Base-by-base conservation (phyloP, 1,140 invertebrate species). In the Nilaparvata lugens region DNA sequence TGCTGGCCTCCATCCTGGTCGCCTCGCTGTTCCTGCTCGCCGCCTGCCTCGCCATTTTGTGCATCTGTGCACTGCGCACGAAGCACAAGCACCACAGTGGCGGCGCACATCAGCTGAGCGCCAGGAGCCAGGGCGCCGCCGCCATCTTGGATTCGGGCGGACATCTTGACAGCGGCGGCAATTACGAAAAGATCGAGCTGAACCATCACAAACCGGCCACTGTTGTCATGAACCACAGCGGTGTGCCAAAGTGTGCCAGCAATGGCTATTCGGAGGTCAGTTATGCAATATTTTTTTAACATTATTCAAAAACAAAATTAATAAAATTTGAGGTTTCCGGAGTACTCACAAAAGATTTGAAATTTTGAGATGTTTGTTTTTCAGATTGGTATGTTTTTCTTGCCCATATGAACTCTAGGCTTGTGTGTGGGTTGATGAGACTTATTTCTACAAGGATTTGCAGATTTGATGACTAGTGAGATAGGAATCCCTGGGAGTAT, bases 171-270 rank as follows among this genome's bases (percentile, higher is more conserved):
- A 11, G 18, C 59, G 64, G 21, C 58, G 83, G 86, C 65, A 85
- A 78, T 71, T 86, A 86, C 67, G 86, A 87, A 70, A 88, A 88
- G 74, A 87, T 88, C 61, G 85, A 87, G 68, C 79, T 85, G 75
- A 83, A 80, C 71, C 31, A 35, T 35, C 78, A 80, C 64, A 78
- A 78, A 63, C 24, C 23, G 28, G n/a, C 42, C 16, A 55, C 53
- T 31, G 53, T 55, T 9, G 53, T 55, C 14, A 55, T 55, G 48
- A 48, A 40, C 21, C 58, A 35, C 11, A 51, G 43, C 19, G 40
- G 25, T 4, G 56, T 58, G 23, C 40, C 40, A 24, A 35, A 45
- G 19, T 16, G 42, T 5, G 31, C 43, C 11, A 45, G 38, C n/a
- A 60, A 60, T 35, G 42, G 28, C 16, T 60, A 60, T 35, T 51